Evolutionary conservation across 2,888 invertebrate genomes (phyloP).

Genomic region (Muscina levida): DNA sequence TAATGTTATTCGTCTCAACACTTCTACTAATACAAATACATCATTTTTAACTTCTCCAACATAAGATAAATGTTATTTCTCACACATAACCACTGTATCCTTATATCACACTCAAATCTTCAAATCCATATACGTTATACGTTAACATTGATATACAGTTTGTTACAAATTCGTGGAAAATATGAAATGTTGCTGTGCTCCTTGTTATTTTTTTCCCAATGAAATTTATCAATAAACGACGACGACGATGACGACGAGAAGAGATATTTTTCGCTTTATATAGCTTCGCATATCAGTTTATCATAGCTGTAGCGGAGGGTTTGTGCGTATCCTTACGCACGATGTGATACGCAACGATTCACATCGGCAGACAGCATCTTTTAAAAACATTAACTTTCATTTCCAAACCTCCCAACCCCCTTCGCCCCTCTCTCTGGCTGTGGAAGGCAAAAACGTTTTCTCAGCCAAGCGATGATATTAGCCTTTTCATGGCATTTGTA

Average conservation of each 20-base stretch:
- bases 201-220: not conserved
- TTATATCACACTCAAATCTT: too few species aligned
- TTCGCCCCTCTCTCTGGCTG: conserved; percentile 65
- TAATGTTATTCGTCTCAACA: too few species aligned
- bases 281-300: not conserved
- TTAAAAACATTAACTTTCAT: conserved; percentile 50
- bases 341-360: not conserved
- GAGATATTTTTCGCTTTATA: not conserved
- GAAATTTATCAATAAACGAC: conserved; percentile 31
- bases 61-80: too few species aligned
- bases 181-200: conserved; percentile 30
- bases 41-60: too few species aligned
- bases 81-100: too few species aligned
- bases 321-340: too few species aligned
- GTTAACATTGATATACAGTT: too few species aligned
- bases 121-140: too few species aligned
- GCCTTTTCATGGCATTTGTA: conserved; percentile 65
- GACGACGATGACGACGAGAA: too few species aligned
- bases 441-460: conserved; percentile 66
- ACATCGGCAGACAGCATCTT: conserved; percentile 25
- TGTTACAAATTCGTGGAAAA: conserved; percentile 23
- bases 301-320: not conserved
- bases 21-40: too few species aligned
- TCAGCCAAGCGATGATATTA: conserved; percentile 43
- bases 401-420: conserved; percentile 7